Base-by-base conservation (phyloP, 2,113 vertebrate species). In the Gallinago paraguaiae region DNA sequence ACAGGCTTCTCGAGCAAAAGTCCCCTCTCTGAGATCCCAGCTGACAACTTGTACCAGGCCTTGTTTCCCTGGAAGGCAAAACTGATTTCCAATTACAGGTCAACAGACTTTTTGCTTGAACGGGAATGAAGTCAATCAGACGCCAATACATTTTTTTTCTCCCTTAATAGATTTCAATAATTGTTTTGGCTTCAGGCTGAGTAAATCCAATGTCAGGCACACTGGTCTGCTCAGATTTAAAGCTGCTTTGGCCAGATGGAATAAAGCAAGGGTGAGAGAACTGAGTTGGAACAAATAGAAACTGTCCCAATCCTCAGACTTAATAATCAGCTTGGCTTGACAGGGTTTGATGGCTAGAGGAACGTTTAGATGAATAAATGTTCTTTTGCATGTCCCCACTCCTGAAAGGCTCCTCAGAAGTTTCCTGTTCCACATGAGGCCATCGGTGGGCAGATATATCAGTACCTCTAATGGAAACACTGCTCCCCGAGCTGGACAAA, bases 231-330 rank as follows among this genome's bases (percentile, higher is more conserved):
- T 95, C 60, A 60, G 51, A 86, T 68, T 93, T 92, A 94, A 94
- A 94, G 80, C 88, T 48, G 18, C 64, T 93, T 92, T 86, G 71
- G 46, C 56, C 37, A 74, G 46, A 75, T 53, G 68, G 45, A 96
- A 67, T 86, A 86, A 93, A 81, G 18, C 60, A 92, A 83, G 43
- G 1, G 18, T 92, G 46, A 6, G 35, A 92, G 82, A 94, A 91
- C 25, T 88, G 87, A 91, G 30, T 54, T 83, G 63, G 85, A 96
- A 96, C 82, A 81, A 81, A 94, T 53, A 93, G 39, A 69, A 96
- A 70, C 12, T 39, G 4, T 82, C 51, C 31, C 56, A 78, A 48
- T 88, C 82, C 76, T 93, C 64, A 51, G 37, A 75, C 11, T 92
- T 81, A 69, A 46, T 88, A 88, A 74, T 79, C 37, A 56, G 37